These are phyloP conservation scores for Epinotia demarniana DNA, from an alignment of 2,888 invertebrate species.

Conservation along the genomic window DNA sequence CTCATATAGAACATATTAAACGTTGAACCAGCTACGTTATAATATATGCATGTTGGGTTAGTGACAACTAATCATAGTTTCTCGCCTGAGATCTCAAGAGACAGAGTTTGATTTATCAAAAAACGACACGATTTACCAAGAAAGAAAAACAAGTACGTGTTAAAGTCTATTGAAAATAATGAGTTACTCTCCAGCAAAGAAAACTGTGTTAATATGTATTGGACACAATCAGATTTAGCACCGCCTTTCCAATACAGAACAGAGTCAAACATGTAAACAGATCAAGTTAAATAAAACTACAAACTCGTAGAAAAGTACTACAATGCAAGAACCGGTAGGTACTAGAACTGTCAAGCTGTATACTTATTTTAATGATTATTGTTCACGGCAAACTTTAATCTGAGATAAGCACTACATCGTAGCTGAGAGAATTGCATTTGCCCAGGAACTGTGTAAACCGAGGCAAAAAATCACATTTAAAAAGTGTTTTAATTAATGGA, in stretches of 20 bases:
- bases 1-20: too few species aligned
- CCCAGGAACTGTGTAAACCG: constrained; percentile 48
- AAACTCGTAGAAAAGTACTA: constrained; percentile 21
- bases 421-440: constrained; percentile 30
- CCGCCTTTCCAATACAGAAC: neutral
- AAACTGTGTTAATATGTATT: neutral
- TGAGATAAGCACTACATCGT: constrained; percentile 37
- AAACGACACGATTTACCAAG: too few species aligned
- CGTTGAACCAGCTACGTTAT: too few species aligned
- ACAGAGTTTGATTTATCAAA: too few species aligned
- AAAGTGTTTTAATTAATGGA: constrained; percentile 66
- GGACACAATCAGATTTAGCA: neutral
- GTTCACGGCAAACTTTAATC: constrained; percentile 35
- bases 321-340: constrained; percentile 10
- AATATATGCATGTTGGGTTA: too few species aligned
- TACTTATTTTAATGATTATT: constrained; percentile 34
- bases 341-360: constrained; percentile 10
- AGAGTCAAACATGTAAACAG: constrained; percentile 9
- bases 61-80: too few species aligned
- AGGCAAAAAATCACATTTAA: constrained; percentile 57
- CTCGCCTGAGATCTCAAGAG: too few species aligned
- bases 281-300: constrained; percentile 9
- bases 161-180: neutral
- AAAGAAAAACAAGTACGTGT: too few species aligned
- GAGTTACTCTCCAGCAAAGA: neutral